phyloP scores from a whole-genome alignment of 2,888 invertebrate genomes.

The Malthinus seriepunctatus region DNA sequence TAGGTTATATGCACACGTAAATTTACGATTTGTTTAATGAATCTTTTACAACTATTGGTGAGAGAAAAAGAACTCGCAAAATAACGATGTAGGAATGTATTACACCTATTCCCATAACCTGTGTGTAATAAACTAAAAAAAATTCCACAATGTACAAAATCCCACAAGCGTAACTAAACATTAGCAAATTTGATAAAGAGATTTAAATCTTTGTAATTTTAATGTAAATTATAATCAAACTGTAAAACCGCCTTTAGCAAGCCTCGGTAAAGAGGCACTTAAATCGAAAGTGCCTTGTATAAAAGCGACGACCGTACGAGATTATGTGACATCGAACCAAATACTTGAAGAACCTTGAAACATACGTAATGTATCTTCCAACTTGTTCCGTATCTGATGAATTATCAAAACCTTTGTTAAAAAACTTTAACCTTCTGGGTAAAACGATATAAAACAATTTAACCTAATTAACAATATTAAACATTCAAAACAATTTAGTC shows the following conservation, averaged over 20 bases:
- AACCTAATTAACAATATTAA: neutral
- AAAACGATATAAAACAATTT: neutral
- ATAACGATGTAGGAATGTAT: neutral
- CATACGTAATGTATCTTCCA: conserved; percentile 9
- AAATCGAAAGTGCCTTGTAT: conserved; percentile 2
- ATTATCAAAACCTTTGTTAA: conserved; percentile 8
- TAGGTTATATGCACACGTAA: neutral
- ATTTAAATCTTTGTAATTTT: neutral
- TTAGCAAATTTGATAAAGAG: neutral
- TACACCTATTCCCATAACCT: too few species aligned
- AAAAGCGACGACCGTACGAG: neutral
- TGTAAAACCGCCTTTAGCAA: neutral
- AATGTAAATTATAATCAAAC: conserved; percentile 4
- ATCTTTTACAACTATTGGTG: too few species aligned
- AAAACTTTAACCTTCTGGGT: conserved; percentile 9
- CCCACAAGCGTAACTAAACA: neutral
- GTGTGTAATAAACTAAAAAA: too few species aligned
- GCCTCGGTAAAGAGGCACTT: neutral
- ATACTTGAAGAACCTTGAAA: conserved; percentile 8
- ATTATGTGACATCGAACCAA: conserved; percentile 14
- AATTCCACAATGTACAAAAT: too few species aligned
- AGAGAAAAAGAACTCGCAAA: too few species aligned
- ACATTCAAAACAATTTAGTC: neutral
- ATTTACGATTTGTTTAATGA: neutral
- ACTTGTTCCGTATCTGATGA: conserved; percentile 13